phyloP scores from a whole-genome alignment of 2,113 vertebrate genomes.

The Mus pahari region DNA sequence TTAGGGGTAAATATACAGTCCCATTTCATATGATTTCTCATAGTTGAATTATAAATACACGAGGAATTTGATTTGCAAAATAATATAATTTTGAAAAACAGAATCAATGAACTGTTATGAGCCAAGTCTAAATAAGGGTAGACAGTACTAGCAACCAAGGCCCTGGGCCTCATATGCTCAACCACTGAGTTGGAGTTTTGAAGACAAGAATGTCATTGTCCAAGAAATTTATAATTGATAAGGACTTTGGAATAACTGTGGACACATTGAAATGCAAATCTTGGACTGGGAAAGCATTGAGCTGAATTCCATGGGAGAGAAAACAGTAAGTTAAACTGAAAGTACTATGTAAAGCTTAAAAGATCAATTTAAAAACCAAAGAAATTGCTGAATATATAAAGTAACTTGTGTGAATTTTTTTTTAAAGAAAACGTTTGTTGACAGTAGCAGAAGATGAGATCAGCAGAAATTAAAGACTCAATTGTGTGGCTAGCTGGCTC shows the following conservation, averaged over 20 bases:
- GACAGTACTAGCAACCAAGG: background rate
- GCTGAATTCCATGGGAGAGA: background rate
- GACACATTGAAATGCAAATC: background rate
- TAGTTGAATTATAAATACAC: background rate
- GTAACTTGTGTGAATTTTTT: background rate
- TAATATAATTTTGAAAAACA: background rate
- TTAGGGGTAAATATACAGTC: background rate
- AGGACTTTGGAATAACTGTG: background rate
- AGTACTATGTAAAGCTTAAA: background rate
- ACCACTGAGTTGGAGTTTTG: background rate
- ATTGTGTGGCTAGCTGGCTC: background rate
- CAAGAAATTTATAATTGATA: conserved; percentile 11
- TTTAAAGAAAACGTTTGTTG: background rate
- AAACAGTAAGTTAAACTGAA: background rate
- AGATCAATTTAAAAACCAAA: background rate
- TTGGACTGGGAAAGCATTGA: background rate
- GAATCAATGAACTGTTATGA: background rate
- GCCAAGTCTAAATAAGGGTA: background rate
- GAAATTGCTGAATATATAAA: background rate
- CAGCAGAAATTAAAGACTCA: background rate
- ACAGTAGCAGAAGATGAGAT: background rate
- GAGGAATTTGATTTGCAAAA: conserved; percentile 14
- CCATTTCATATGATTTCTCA: background rate
- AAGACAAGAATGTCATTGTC: background rate
- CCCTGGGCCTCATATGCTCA: background rate